Percentiles rank a stretch among this genome's conserved stretches.
Evolutionary conservation across 2,113 vertebrate species (phyloP).

Genomic region (Sceloporus tristichus): DNA sequence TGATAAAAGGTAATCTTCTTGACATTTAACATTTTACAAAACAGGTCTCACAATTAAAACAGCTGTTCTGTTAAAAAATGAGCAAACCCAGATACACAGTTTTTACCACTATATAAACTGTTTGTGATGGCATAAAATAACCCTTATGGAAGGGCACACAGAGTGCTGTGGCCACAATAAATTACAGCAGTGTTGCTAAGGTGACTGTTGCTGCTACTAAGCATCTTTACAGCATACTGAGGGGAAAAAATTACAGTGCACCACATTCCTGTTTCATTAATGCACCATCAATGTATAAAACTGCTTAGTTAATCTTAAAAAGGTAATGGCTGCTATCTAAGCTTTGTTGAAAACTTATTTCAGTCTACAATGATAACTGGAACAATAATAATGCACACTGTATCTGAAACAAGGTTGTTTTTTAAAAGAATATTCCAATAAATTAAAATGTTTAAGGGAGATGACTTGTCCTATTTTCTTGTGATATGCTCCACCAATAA

Average conservation of each 20-base stretch:
- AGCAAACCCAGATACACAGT: background rate
- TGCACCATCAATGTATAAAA: conserved; percentile 21
- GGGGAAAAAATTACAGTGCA: conserved; percentile 32
- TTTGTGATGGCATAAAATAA: background rate
- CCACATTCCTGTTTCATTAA: conserved; percentile 50
- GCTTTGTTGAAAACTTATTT: conserved; percentile 50
- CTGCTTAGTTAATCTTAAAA: conserved; percentile 51
- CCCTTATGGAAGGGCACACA: background rate
- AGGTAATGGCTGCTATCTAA: conserved; percentile 38
- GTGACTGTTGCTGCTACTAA: conserved; percentile 12
- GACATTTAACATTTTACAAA: conserved; percentile 2
- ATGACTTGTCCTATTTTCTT: conserved; percentile 21
- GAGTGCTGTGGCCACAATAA: conserved; percentile 3
- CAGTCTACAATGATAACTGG: background rate
- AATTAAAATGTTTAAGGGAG: conserved; percentile 35
- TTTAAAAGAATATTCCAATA: conserved; percentile 6
- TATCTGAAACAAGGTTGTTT: conserved; percentile 4
- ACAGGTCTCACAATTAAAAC: conserved; percentile 22
- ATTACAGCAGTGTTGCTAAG: background rate
- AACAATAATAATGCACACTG: background rate
- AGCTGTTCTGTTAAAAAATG: conserved; percentile 15
- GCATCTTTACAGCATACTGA: conserved; percentile 33
- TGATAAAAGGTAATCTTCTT: conserved; percentile 18
- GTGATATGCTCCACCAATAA: conserved; percentile 39
- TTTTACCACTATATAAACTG: background rate